These are phyloP conservation scores for Oxycera nigricornis DNA, from an alignment of 2,888 invertebrate genomes.

Conservation along the genomic window DNA sequence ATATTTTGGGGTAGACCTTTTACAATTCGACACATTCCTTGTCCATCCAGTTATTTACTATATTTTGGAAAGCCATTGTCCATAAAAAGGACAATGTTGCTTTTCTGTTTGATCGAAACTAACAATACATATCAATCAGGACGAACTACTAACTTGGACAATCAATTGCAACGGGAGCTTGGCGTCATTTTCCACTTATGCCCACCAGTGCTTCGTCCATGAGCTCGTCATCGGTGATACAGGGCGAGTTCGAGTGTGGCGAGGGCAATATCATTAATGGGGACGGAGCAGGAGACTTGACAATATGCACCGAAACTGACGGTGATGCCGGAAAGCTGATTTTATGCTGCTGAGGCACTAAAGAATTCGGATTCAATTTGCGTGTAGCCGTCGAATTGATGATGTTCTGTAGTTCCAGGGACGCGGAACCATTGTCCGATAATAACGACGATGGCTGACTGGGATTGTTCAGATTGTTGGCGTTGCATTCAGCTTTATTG, in stretches of 20 bases:
- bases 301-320: conserved; percentile 76
- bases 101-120: too few relatives aligned
- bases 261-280: conserved; percentile 72
- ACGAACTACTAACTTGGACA: too few relatives aligned
- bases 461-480: not conserved
- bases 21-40: too few relatives aligned
- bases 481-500: not conserved
- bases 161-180: conserved; percentile 12
- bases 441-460: not conserved
- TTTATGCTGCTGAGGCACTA: conserved; percentile 34
- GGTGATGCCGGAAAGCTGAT: conserved; percentile 58
- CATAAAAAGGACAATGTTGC: too few relatives aligned
- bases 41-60: too few relatives aligned
- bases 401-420: not conserved
- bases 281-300: conserved; percentile 78
- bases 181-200: conserved; percentile 50
- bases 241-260: conserved; percentile 70
- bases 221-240: conserved; percentile 83
- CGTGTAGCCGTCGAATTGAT: not conserved
- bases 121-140: too few relatives aligned
- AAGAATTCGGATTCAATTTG: not conserved
- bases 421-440: not conserved
- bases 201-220: conserved; percentile 50
- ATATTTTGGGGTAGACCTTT: too few relatives aligned
- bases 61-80: too few relatives aligned